These are phyloP conservation scores for Cylindroiulus punctatus DNA, from an alignment of 2,888 invertebrate species.

Conservation along the genomic window DNA sequence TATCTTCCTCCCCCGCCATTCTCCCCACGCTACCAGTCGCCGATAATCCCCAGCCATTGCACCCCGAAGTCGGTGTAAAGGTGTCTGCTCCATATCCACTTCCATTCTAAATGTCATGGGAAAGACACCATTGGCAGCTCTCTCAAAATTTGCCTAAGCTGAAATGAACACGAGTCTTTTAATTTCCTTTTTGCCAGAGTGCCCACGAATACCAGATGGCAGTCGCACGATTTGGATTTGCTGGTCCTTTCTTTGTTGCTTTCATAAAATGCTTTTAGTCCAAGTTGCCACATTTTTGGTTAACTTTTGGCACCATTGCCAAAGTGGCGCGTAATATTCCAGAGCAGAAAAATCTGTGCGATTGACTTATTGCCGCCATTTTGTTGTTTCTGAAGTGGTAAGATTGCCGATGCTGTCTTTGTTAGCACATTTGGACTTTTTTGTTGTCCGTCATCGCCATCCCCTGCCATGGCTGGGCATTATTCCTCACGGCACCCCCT, in stretches of 20 bases:
- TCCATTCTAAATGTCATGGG: constrained; percentile 16
- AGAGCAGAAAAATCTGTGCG: too few species aligned
- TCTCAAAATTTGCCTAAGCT: neutral
- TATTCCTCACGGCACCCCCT: neutral
- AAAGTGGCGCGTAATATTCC: neutral
- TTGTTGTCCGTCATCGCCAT: neutral
- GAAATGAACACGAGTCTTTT: neutral
- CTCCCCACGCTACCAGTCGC: neutral
- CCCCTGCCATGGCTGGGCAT: constrained; percentile 36
- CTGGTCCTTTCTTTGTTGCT: neutral
- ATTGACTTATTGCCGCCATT: neutral
- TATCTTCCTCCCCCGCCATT: constrained; percentile 5
- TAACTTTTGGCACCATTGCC: neutral
- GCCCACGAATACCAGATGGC: neutral
- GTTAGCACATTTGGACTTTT: neutral
- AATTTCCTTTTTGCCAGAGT: neutral
- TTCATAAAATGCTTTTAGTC: neutral
- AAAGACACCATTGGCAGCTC: constrained; percentile 30
- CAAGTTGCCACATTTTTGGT: neutral
- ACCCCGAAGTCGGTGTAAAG: neutral
- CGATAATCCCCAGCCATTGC: constrained; percentile 4
- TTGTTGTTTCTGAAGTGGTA: neutral
- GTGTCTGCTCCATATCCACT: neutral
- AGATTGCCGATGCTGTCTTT: constrained; percentile 20
- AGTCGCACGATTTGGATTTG: neutral